Base-by-base conservation (phyloP, 2,888 invertebrate genomes). In the Monoplex corrugatus region DNA sequence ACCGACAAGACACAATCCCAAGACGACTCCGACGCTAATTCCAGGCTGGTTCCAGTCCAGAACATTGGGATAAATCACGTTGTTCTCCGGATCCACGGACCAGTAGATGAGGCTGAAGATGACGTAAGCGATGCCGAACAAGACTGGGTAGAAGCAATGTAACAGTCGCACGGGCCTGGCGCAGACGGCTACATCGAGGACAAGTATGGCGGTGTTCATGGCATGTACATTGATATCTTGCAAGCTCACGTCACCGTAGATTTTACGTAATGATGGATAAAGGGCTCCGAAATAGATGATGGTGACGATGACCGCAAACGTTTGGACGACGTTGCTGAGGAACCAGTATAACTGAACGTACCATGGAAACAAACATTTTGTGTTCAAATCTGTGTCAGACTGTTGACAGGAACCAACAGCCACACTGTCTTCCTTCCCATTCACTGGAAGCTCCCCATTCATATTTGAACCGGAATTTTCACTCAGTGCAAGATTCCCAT, bases 21-120 rank as follows among this genome's bases (percentile, higher is more conserved):
- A 50, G 10, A 92, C 89, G 28, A 93, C 86, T 0, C 90, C 90
- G 1, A 88, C 38, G 19, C 94, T 92, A 32, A 89, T 86, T 0
- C 92, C 93, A 0, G 95, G 94, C n/a, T 92, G 83, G 87, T 94
- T 95, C 95, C 95, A 95, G 89, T 95, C 95, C 38, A 95, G 88
- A 2, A 95, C 93, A 5, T 89, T 90, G 0, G 92, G 91, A 88
- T 95, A 95, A 0, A 95, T 87, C 10, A 95, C 94, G 83, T 94
- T 92, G 32, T 91, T 91, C 16, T 88, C 87, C 43, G 92, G 93
- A 89, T 95, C 95, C 2, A 87, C 68, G 5, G 92, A 91, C 95
- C 95, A 95, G 89, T 93, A 94, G 32, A 94, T 92, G 40, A 91
- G 88, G 72, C 92, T 94, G 90, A 94, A 95, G 23, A 92, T 57